Evolutionary conservation across 2,113 vertebrate species (phyloP).

Genomic region (Hiodon tergisus): DNA sequence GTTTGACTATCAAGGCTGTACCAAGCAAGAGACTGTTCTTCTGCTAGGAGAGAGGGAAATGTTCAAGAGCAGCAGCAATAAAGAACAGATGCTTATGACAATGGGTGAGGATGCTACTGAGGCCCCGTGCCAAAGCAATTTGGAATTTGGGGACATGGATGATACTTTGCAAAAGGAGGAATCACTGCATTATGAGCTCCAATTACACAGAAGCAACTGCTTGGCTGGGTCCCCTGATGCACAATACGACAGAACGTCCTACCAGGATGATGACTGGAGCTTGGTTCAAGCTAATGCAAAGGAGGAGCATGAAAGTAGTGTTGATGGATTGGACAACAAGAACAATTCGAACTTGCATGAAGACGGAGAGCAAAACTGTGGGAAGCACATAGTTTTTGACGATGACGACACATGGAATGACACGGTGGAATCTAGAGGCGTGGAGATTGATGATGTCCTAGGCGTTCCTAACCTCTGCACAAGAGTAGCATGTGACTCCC

Average conservation of each 20-base stretch:
- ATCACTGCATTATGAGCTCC: conserved; percentile 17
- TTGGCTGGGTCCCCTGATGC: conserved; percentile 40
- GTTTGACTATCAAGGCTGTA: neutral
- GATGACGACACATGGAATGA: conserved; percentile 91
- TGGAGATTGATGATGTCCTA: conserved; percentile 27
- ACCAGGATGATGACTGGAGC: conserved; percentile 44
- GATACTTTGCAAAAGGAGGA: conserved; percentile 30
- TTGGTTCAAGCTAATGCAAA: conserved; percentile 32
- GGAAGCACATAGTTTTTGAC: conserved; percentile 72
- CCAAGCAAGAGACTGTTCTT: neutral
- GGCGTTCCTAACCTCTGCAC: conserved; percentile 12
- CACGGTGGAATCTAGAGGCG: conserved; percentile 60
- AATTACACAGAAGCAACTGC: conserved; percentile 34
- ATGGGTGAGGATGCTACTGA: neutral
- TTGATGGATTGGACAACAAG: conserved; percentile 39
- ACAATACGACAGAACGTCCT: conserved; percentile 58
- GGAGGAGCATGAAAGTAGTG: conserved; percentile 44
- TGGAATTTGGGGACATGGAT: conserved; percentile 57
- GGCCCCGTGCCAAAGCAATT: conserved; percentile 33
- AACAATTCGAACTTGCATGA: conserved; percentile 51
- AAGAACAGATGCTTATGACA: neutral
- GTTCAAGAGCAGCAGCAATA: neutral
- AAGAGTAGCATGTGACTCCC: conserved; percentile 34
- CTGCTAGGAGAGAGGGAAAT: conserved; percentile 17
- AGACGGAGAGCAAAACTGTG: conserved; percentile 34